A percentile compares a stretch with the other conserved stretches of the same genome.
Evolutionary conservation across 2,888 invertebrate species (phyloP).

Genomic region (Abrostola triplasia): DNA sequence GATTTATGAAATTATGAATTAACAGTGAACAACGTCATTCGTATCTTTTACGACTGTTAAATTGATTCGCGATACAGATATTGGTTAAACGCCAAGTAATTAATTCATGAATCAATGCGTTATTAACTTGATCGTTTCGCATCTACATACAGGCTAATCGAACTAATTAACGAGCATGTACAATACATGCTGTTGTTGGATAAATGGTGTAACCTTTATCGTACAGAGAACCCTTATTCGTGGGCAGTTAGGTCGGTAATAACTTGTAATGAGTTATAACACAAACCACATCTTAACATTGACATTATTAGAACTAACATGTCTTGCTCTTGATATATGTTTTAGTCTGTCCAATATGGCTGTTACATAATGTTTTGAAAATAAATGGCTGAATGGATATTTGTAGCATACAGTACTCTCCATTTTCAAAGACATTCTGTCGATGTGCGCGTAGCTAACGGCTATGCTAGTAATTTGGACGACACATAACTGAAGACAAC

Average conservation of each 20-base stretch:
- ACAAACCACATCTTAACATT: no score
- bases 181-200: slow-evolving; percentile 2
- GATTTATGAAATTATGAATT: slow-evolving; percentile 14
- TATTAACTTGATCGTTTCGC: slow-evolving; percentile 30
- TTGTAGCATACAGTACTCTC: no score
- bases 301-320: no score
- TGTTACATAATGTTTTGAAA: no score
- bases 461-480: slow-evolving; percentile 29
- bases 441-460: slow-evolving; percentile 19
- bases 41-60: slow-evolving; percentile 20
- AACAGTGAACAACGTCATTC: slow-evolving; percentile 18
- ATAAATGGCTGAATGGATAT: no score
- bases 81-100: slow-evolving; percentile 63
- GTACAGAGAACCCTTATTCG: neutral
- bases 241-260: no score
- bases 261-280: no score
- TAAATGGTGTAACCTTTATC: neutral
- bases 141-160: slow-evolving; percentile 15
- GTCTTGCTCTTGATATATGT: no score
- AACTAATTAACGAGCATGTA: slow-evolving; percentile 12
- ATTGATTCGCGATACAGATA: slow-evolving; percentile 44
- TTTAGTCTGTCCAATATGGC: no score
- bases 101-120: slow-evolving; percentile 50
- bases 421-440: slow-evolving; percentile 42
- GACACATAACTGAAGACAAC: slow-evolving; percentile 24